Conservation (phyloP, 2,797 vertebrate species). For the Scolopax rusticola region DNA sequence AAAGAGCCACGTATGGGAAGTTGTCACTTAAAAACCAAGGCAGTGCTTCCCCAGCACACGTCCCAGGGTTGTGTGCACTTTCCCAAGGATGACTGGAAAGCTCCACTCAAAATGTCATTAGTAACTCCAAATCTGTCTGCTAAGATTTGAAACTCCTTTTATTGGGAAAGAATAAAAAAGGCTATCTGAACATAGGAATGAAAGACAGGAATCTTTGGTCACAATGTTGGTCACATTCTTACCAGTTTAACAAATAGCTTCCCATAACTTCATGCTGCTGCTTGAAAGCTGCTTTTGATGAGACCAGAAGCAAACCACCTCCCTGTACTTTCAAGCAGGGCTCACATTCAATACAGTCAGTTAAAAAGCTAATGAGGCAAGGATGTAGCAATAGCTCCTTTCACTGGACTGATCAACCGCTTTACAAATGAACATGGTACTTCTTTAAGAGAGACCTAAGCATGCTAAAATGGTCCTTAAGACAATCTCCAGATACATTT, state of each 20-base stretch:
- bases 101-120: neutral
- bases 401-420: conserved; percentile 10
- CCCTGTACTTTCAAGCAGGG: neutral
- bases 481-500: conserved; percentile 3
- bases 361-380: conserved; percentile 54
- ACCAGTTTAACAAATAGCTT: conserved; percentile 26
- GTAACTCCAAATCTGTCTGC: neutral
- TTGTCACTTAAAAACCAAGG: neutral
- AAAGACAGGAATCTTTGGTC: neutral
- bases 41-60: neutral
- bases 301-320: conserved; percentile 15
- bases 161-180: neutral
- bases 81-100: neutral
- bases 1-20: neutral
- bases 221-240: neutral
- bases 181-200: neutral
- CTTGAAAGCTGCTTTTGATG: conserved; percentile 14
- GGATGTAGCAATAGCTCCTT: conserved; percentile 45
- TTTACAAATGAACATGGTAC: conserved; percentile 13
- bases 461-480: conserved; percentile 19
- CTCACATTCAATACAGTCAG: conserved; percentile 21
- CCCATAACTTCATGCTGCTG: neutral
- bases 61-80: neutral
- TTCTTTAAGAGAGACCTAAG: conserved; percentile 22
- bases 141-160: neutral